Evolutionary conservation across 2,113 vertebrate genomes (phyloP).

Genomic region (Capra hircus): DNA sequence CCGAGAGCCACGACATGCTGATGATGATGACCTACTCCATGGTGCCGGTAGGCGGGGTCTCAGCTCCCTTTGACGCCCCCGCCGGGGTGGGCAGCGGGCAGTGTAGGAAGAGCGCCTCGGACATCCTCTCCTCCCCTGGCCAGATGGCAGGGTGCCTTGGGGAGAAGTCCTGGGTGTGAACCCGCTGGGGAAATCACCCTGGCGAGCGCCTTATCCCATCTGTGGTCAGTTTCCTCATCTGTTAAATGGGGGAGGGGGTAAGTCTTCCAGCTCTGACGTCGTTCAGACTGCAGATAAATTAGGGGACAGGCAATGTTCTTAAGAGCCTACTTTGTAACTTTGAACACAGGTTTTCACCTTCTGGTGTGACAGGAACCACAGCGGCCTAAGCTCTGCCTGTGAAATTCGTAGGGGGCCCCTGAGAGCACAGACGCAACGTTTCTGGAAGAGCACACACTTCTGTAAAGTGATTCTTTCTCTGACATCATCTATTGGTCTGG

Average conservation of each 20-base stretch:
- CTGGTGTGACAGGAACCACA: background rate
- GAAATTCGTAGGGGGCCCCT: background rate
- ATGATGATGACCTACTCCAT: conserved; percentile 95
- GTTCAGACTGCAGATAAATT: background rate
- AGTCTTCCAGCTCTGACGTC: background rate
- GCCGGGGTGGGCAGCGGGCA: background rate
- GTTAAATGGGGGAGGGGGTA: background rate
- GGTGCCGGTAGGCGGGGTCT: conserved; percentile 89
- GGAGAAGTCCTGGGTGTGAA: background rate
- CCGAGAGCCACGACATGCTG: conserved; percentile 86
- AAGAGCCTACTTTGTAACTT: background rate
- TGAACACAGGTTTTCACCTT: background rate
- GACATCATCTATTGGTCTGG: background rate
- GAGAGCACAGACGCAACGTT: background rate
- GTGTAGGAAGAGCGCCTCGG: background rate
- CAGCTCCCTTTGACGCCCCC: background rate
- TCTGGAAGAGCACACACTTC: background rate
- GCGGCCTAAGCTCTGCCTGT: background rate
- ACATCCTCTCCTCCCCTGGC: background rate
- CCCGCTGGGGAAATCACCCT: background rate
- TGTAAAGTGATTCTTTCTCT: background rate
- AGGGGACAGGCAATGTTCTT: background rate
- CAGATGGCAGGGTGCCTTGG: background rate
- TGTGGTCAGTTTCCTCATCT: background rate
- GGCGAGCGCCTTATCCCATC: background rate